These are phyloP conservation scores for Neodiprion pinetum DNA, from an alignment of 1,140 invertebrate genomes.

Conservation along the genomic window DNA sequence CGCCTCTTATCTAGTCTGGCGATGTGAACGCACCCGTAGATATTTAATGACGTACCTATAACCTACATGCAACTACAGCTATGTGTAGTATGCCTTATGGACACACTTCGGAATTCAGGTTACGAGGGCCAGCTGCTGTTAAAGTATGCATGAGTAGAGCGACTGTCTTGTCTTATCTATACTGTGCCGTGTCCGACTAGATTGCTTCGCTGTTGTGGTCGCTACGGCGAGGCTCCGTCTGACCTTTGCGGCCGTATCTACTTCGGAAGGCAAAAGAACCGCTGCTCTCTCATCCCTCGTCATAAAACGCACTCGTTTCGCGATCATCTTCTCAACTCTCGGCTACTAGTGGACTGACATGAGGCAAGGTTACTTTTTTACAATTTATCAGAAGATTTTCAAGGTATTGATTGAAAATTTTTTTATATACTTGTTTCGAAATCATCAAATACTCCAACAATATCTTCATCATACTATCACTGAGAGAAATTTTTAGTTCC, in stretches of 20 bases:
- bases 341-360: not conserved
- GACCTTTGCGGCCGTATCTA: not conserved
- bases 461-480: no score
- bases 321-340: constrained; percentile 22
- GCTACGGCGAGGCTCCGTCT: not conserved
- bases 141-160: not conserved
- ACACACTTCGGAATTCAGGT: not conserved
- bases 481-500: no score
- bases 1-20: no score
- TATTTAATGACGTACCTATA: not conserved
- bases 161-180: not conserved
- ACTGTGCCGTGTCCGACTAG: not conserved
- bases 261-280: not conserved
- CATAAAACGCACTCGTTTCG: constrained; percentile 13
- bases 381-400: no score
- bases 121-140: not conserved
- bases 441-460: no score
- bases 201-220: not conserved
- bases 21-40: no score
- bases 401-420: no score
- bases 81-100: not conserved
- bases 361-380: no score
- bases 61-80: not conserved
- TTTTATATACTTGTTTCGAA: no score
- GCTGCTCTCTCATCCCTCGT: constrained; percentile 17